These are phyloP conservation scores for Lutjanus campechanus DNA, from an alignment of 2,797 vertebrate species.

Conservation along the genomic window DNA sequence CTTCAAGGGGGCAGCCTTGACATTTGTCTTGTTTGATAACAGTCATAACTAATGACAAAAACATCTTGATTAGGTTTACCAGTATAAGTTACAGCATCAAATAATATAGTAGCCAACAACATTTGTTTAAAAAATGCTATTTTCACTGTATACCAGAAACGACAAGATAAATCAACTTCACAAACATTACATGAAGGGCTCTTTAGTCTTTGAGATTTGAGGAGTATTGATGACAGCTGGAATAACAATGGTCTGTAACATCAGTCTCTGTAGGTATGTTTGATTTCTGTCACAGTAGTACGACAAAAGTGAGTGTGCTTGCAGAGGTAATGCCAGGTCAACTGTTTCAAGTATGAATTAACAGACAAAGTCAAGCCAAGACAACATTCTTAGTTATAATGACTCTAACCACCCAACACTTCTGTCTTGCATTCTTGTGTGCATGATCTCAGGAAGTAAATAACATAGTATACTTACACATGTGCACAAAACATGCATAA, in stretches of 20 bases:
- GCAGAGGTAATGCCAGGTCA: conserved; percentile 11
- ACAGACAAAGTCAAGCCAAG: neutral
- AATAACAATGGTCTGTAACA: neutral
- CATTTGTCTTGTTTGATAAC: no score
- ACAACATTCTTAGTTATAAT: neutral
- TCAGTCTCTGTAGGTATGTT: conserved; percentile 11
- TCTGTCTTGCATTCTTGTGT: neutral
- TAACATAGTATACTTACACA: neutral
- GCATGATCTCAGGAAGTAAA: neutral
- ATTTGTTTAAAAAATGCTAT: neutral
- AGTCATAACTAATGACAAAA: neutral
- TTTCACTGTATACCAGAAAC: neutral
- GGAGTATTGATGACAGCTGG: conserved; percentile 3
- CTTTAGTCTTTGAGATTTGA: conserved; percentile 8
- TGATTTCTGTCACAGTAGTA: conserved; percentile 24
- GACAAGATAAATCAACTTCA: neutral
- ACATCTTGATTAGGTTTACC: neutral
- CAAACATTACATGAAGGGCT: neutral
- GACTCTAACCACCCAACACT: accelerated
- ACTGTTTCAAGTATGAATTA: neutral
- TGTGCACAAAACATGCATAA: neutral
- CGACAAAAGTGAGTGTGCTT: conserved; percentile 2
- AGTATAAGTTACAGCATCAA: neutral
- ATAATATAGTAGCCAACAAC: neutral
- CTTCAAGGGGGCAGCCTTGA: no score